A percentile compares a stretch with the other conserved stretches of the same genome.
Conservation (phyloP, 2,113 vertebrate species). For the Alosa alosa region DNA sequence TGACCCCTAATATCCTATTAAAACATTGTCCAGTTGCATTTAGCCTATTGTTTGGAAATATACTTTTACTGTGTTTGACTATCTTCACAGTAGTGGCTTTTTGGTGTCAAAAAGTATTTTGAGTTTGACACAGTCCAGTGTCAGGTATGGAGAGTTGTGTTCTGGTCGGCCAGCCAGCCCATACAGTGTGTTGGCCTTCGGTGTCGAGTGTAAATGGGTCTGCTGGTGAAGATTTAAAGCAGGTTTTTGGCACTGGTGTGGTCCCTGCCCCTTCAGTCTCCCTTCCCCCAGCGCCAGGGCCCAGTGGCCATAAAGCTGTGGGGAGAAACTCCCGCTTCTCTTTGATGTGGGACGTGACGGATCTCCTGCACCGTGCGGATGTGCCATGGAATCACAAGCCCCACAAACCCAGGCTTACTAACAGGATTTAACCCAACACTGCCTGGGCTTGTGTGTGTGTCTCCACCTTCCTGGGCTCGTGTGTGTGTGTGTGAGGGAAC, state of each 20-base stretch:
- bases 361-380: conserved; percentile 70
- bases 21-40: neutral
- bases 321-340: conserved; percentile 41
- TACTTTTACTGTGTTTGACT: neutral
- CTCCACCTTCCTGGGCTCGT: too few relatives aligned
- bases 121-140: neutral
- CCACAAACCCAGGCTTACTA: conserved; percentile 71
- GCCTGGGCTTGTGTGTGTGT: conserved; percentile 39
- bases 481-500: conserved; percentile 45
- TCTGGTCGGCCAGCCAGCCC: neutral
- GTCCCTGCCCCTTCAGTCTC: neutral
- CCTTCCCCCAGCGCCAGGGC: conserved; percentile 21
- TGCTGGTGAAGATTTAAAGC: conserved; percentile 6
- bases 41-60: neutral
- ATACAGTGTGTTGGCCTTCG: neutral
- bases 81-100: neutral
- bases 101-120: neutral
- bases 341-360: conserved; percentile 77
- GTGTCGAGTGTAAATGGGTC: neutral
- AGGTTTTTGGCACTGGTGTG: conserved; percentile 9
- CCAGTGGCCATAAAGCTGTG: conserved; percentile 27
- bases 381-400: conserved; percentile 73
- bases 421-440: conserved; percentile 69
- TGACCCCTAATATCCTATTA: neutral
- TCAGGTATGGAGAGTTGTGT: neutral